Evolutionary conservation across 1,140 invertebrate species (phyloP).

Genomic region (Drosophila biarmipes): DNA sequence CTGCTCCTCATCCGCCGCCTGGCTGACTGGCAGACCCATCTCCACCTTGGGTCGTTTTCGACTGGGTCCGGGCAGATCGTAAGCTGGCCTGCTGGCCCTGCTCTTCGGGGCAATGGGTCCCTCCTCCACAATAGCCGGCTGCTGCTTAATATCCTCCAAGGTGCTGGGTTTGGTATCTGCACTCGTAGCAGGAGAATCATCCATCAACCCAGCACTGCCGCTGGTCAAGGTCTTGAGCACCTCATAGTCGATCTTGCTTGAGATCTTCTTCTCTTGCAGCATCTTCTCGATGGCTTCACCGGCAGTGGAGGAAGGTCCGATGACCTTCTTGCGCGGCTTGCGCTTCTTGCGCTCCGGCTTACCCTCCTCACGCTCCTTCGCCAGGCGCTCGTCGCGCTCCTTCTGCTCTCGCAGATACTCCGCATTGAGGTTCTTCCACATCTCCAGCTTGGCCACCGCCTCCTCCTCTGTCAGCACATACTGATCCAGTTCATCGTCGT

Average conservation of each 20-base stretch:
- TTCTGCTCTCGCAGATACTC: slow-evolving; percentile 93
- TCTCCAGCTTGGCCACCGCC: slow-evolving; percentile 89
- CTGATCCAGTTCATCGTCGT: slow-evolving; percentile 94
- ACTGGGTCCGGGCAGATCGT: slow-evolving; percentile 66
- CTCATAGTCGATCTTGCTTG: slow-evolving; percentile 98
- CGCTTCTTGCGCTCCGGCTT: slow-evolving; percentile 92
- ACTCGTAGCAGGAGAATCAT: slow-evolving; percentile 14
- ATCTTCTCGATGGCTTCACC: slow-evolving; percentile 97
- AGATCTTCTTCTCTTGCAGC: slow-evolving; percentile 97
- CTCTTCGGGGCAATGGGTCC: slow-evolving; percentile 58
- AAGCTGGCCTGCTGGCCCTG: slow-evolving; percentile 55
- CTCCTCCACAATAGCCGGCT: slow-evolving; percentile 66
- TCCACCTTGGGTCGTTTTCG: slow-evolving; percentile 70
- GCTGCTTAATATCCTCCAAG: slow-evolving; percentile 48
- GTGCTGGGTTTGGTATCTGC: slow-evolving; percentile 47
- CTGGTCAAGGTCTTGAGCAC: slow-evolving; percentile 91
- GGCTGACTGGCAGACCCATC: slow-evolving; percentile 61
- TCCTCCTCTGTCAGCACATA: slow-evolving; percentile 95
- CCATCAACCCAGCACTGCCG: slow-evolving; percentile 45
- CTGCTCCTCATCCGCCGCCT: slow-evolving; percentile 20
- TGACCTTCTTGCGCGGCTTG: slow-evolving; percentile 86
- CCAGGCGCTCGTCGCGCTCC: slow-evolving; percentile 92
- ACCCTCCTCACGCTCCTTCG: slow-evolving; percentile 91
- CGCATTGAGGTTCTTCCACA: slow-evolving; percentile 94
- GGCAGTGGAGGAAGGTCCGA: slow-evolving; percentile 90